Percentiles rank a stretch among this genome's conserved stretches.
These are phyloP conservation scores for Mystacides longicornis DNA, from an alignment of 2,888 invertebrate species.

Conservation along the genomic window DNA sequence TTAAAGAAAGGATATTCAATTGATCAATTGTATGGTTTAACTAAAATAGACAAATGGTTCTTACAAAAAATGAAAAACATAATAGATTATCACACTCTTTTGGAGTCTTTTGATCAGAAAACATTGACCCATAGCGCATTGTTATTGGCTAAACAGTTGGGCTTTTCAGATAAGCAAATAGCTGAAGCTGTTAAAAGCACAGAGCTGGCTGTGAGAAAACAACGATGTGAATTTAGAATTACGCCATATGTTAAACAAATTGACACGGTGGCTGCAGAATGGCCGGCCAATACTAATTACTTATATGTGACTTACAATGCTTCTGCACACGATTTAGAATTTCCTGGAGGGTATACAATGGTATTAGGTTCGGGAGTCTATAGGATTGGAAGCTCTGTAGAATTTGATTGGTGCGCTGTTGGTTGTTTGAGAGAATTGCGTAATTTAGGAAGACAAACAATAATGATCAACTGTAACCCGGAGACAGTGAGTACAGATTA, in stretches of 20 bases:
- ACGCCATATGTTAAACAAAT: conserved; percentile 92
- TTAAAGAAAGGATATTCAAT: conserved; percentile 73
- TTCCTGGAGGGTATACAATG: conserved; percentile 72
- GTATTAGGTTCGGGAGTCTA: conserved; percentile 95
- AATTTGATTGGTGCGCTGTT: conserved; percentile 99
- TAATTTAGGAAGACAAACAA: conserved; percentile 80
- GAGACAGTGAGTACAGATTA: conserved; percentile 99
- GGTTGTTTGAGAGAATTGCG: conserved; percentile 89
- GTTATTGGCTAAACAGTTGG: conserved; percentile 80
- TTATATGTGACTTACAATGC: conserved; percentile 97
- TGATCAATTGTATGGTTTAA: conserved; percentile 81
- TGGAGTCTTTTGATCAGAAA: conserved; percentile 59
- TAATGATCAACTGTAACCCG: conserved; percentile 99
- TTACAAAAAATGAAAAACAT: conserved; percentile 91
- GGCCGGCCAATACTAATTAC: conserved; percentile 98
- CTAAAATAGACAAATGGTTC: conserved; percentile 97
- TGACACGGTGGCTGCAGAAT: conserved; percentile 98
- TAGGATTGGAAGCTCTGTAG: conserved; percentile 97
- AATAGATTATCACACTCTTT: conserved; percentile 58
- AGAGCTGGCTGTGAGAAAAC: conserved; percentile 72
- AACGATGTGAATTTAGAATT: conserved; percentile 68
- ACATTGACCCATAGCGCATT: conserved; percentile 58
- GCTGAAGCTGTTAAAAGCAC: conserved; percentile 81
- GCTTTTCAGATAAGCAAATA: conserved; percentile 97
- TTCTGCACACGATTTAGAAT: conserved; percentile 69